Evolutionary conservation across 2,113 vertebrate species (phyloP).

Genomic region (Urocolius indicus): DNA sequence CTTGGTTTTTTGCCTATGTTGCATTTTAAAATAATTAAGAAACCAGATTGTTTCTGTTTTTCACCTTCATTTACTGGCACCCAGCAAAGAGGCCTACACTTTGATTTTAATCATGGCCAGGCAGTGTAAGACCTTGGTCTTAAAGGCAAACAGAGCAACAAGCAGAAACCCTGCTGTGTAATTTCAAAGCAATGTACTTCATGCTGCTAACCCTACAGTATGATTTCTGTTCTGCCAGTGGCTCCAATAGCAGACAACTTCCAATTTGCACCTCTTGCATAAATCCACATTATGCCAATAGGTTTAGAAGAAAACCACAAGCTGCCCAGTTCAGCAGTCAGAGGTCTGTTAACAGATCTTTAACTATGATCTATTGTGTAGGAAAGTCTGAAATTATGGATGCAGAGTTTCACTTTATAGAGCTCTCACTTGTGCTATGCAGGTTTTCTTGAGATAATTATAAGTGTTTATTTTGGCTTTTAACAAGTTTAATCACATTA

Average conservation of each 20-base stretch:
- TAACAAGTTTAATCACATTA: slow-evolving; percentile 86
- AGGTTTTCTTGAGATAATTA: slow-evolving; percentile 80
- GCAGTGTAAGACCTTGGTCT: slow-evolving; percentile 72
- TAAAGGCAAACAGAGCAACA: slow-evolving; percentile 58
- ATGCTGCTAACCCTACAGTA: slow-evolving; percentile 81
- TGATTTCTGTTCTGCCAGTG: slow-evolving; percentile 77
- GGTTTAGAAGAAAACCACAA: slow-evolving; percentile 78
- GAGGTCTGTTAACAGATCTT: slow-evolving; percentile 84
- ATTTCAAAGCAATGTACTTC: slow-evolving; percentile 85
- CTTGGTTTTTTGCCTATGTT: slow-evolving; percentile 73
- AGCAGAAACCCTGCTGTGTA: slow-evolving; percentile 77
- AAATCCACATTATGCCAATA: slow-evolving; percentile 82
- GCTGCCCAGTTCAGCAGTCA: slow-evolving; percentile 74
- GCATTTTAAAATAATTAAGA: slow-evolving; percentile 80
- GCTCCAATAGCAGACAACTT: slow-evolving; percentile 74
- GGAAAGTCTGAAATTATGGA: slow-evolving; percentile 72
- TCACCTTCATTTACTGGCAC: slow-evolving; percentile 80
- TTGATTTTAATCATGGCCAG: slow-evolving; percentile 84
- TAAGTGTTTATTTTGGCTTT: slow-evolving; percentile 87
- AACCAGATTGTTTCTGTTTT: slow-evolving; percentile 82
- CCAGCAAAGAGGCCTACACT: slow-evolving; percentile 79
- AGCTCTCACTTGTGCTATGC: slow-evolving; percentile 57
- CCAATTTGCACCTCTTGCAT: slow-evolving; percentile 84
- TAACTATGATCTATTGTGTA: slow-evolving; percentile 80
- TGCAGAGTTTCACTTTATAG: slow-evolving; percentile 73